These are phyloP conservation scores for Dynastes grantii DNA, from an alignment of 2,888 invertebrate species.

Conservation along the genomic window DNA sequence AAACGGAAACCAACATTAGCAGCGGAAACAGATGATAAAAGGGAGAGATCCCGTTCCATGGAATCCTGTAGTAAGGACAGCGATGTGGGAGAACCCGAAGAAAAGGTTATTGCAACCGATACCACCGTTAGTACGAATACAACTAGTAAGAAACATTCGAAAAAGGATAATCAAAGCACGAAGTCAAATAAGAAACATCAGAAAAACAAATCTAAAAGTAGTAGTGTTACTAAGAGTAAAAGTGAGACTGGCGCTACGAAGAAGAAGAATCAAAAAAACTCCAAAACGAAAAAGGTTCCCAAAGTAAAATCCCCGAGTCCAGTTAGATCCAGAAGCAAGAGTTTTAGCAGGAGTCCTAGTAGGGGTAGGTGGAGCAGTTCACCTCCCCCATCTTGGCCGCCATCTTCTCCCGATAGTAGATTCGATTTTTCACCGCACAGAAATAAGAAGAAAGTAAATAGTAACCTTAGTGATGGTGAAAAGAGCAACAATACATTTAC, in stretches of 20 bases:
- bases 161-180: conserved; percentile 21
- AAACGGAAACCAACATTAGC: conserved; percentile 64
- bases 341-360: conserved; percentile 61
- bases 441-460: conserved; percentile 52
- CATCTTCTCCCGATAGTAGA: conserved; percentile 65
- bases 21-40: conserved; percentile 64
- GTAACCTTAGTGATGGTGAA: conserved; percentile 58
- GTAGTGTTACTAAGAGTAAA: conserved; percentile 32
- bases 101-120: neutral
- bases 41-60: conserved; percentile 63
- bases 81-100: conserved; percentile 50
- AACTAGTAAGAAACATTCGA: conserved; percentile 57
- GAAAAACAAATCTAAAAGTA: conserved; percentile 57
- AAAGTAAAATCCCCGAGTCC: conserved; percentile 61
- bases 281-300: conserved; percentile 57
- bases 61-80: conserved; percentile 56
- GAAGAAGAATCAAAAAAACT: conserved; percentile 55
- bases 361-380: conserved; percentile 64
- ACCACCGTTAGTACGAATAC: conserved; percentile 35
- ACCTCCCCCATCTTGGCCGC: conserved; percentile 66
- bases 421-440: conserved; percentile 60
- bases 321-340: conserved; percentile 59
- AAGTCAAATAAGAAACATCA: conserved; percentile 37
- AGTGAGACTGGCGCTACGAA: conserved; percentile 50
- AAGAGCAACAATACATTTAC: conserved; percentile 59